Base-by-base conservation (phyloP, 92 coral and sea anemone species). In the Parazoanthus swiftii region DNA sequence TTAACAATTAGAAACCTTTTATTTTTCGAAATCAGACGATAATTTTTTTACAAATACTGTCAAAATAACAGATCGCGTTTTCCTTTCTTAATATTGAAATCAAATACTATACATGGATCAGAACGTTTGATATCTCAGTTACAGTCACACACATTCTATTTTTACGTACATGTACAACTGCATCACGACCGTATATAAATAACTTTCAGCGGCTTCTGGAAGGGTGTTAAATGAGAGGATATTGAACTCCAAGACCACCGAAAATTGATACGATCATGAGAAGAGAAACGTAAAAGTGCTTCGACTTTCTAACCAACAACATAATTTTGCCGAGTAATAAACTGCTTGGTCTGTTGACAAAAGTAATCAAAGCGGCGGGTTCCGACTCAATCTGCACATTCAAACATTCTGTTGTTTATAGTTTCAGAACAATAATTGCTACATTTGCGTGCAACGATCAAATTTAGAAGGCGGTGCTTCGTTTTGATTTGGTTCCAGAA, bases 371-470 rank as follows among this genome's bases (percentile, higher is more conserved):
- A 38, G 15, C 48, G 18, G 15, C 4, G 38, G 20, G 4, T 33
- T 33, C 44, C 43, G 38, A 51, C 50, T 48, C 66, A 50, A 48
- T 29, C 18, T 16, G 33, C 18, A 14, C 42, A 1, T 15, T 26
- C 43, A 73, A 73, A 29, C 16, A 29, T 16, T 16, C 50, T 5
- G 35, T 46, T 66, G 76, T 39, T 35, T 5, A n/a, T 21, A 37
- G n/a, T 36, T 9, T 37, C 25, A 26, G 38, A 81, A 63, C 74
- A 65, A 82, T 82, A 82, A 82, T 67, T 82, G 76, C 86, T 39
- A 67, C 86, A 65, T 21, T 35, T 76, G 26, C 16, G 56, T 43
- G 29, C 6, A 77, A 35, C 43, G 4, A 43, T 11, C n/a, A 44
- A 75, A n/a, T 23, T 8, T 15, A 44, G 25, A 77, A 42, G 29